Conservation (phyloP, 2,113 vertebrate genomes). For the Regulus satrapa region DNA sequence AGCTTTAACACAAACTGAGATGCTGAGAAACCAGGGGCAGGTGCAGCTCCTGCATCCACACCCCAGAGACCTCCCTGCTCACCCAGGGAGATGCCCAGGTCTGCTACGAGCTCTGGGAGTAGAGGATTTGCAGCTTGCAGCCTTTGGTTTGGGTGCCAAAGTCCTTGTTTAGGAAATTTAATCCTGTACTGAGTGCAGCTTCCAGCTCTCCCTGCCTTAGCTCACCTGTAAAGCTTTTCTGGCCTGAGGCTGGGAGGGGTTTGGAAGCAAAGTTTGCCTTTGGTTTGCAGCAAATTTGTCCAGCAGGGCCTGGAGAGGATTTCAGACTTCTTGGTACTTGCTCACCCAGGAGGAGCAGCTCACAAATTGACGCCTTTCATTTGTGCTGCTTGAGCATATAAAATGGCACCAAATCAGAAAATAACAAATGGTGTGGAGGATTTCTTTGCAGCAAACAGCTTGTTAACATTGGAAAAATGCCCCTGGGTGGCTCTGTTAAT, state of each 20-base stretch:
- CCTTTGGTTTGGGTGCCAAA: neutral
- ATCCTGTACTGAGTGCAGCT: neutral
- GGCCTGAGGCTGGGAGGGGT: neutral
- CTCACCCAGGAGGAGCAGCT: neutral
- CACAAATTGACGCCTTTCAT: neutral
- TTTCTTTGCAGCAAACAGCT: neutral
- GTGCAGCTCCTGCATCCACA: neutral
- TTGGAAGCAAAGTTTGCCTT: neutral
- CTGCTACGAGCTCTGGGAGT: fast-evolving
- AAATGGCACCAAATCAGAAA: neutral
- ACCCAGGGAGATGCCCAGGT: neutral
- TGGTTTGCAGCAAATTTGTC: neutral
- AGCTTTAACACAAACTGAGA: neutral
- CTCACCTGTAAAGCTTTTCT: neutral
- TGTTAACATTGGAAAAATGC: neutral
- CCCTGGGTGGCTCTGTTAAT: neutral
- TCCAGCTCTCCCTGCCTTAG: neutral
- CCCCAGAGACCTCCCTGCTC: neutral
- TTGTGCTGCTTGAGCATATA: neutral
- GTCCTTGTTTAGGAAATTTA: neutral
- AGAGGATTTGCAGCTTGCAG: neutral
- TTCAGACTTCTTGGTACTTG: neutral
- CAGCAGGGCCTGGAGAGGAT: neutral
- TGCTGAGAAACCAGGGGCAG: neutral
- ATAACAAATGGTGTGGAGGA: fast-evolving